A percentile compares a stretch with the other conserved stretches of the same genome.
Evolutionary conservation across 1,140 invertebrate species (phyloP).

Genomic region (Antheraea pernyi): DNA sequence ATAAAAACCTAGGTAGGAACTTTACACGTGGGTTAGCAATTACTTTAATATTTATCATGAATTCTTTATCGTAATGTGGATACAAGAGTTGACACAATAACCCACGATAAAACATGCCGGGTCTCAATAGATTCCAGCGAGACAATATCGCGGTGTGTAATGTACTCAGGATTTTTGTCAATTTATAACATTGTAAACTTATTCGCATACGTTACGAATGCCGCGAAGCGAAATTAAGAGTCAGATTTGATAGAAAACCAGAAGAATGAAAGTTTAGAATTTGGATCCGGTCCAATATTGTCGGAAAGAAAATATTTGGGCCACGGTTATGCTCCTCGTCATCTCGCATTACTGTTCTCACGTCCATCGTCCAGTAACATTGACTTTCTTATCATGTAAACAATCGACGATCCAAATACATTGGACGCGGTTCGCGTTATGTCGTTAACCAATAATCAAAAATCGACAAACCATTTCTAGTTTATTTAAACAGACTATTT

Average conservation of each 20-base stretch:
- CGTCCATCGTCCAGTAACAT: constrained; percentile 68
- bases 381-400: constrained; percentile 68
- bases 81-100: constrained; percentile 67
- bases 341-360: constrained; percentile 61
- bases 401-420: constrained; percentile 49
- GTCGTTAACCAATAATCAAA: constrained; percentile 29
- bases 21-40: not conserved
- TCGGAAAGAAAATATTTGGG: constrained; percentile 63
- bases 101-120: constrained; percentile 52
- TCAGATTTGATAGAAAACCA: constrained; percentile 33
- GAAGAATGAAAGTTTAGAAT: constrained; percentile 54
- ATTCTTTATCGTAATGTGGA: constrained; percentile 48
- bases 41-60: constrained; percentile 18
- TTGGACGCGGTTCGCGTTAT: constrained; percentile 34
- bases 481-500: not conserved
- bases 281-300: constrained; percentile 63
- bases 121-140: constrained; percentile 45
- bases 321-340: constrained; percentile 60
- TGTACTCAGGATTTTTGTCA: not conserved
- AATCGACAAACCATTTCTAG: constrained; percentile 7
- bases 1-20: constrained; percentile 7
- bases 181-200: constrained; percentile 4
- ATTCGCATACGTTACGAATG: not conserved
- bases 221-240: constrained; percentile 1
- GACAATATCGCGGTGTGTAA: constrained; percentile 4